phyloP scores from a whole-genome alignment of 2,888 invertebrate species.

The Lasioglossum vierecki region DNA sequence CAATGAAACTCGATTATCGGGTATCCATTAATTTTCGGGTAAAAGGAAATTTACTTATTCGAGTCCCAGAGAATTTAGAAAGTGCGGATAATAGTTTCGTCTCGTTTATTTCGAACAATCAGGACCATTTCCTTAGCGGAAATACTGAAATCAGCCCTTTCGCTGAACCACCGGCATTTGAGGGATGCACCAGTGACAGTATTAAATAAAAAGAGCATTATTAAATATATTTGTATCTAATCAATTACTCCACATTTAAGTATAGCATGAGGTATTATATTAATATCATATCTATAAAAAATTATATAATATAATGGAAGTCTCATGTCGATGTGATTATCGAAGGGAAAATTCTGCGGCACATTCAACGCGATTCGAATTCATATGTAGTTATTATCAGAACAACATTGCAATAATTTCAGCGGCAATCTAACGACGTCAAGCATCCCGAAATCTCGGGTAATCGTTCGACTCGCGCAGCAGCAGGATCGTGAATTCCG shows the following conservation, averaged over 20 bases:
- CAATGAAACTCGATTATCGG: constrained; percentile 3
- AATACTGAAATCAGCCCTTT: neutral
- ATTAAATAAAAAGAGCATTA: too few species aligned
- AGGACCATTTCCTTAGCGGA: neutral
- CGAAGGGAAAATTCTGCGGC: neutral
- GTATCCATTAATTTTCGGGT: constrained; percentile 10
- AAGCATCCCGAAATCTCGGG: neutral
- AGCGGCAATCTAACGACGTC: neutral
- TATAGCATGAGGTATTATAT: too few species aligned
- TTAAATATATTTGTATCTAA: too few species aligned
- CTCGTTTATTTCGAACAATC: neutral
- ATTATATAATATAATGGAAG: too few species aligned
- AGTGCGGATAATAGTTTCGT: neutral
- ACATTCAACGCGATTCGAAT: neutral
- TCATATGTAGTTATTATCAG: neutral
- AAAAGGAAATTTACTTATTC: neutral
- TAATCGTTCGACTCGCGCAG: neutral
- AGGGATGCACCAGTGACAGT: too few species aligned
- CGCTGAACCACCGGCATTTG: too few species aligned
- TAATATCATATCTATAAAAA: too few species aligned
- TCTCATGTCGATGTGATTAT: neutral
- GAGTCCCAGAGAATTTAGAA: neutral
- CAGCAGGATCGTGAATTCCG: neutral
- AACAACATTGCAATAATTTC: neutral
- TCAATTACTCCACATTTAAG: too few species aligned